Evolutionary conservation across 2,113 vertebrate species (phyloP).

Genomic region (Microcebus griseorufus): DNA sequence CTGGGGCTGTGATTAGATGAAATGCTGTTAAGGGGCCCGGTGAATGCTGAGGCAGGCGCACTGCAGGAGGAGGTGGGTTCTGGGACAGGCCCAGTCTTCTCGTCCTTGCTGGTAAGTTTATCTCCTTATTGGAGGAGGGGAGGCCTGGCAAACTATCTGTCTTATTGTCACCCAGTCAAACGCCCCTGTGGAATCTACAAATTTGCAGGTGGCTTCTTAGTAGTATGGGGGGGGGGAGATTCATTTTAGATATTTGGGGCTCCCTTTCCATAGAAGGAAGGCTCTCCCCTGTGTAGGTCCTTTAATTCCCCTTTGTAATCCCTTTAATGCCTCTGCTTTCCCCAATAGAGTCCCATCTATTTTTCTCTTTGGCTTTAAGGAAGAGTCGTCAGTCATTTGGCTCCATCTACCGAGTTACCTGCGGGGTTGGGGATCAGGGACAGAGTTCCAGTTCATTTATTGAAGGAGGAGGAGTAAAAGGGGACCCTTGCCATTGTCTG

Average conservation of each 20-base stretch:
- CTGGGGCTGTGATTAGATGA: not conserved
- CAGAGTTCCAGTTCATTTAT: not conserved
- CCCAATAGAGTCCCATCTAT: not conserved
- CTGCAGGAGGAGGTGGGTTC: not conserved
- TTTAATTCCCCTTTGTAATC: not conserved
- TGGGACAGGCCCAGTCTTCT: not conserved
- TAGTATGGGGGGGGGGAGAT: fast-evolving
- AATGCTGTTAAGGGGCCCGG: not conserved
- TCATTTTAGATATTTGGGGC: not conserved
- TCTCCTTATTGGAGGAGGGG: not conserved
- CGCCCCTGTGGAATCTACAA: not conserved
- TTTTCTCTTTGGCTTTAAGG: not conserved
- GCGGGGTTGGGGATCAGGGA: not conserved
- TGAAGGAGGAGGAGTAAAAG: not conserved
- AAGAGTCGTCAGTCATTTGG: not conserved
- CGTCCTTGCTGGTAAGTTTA: not conserved
- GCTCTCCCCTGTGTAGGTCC: not conserved
- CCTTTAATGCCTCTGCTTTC: not conserved
- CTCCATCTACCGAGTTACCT: not conserved
- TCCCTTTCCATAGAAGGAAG: not conserved
- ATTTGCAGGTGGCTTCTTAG: not conserved
- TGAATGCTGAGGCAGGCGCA: not conserved
- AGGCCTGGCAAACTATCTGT: not conserved
- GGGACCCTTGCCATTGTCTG: not conserved
- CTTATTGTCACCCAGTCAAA: not conserved